A percentile compares a stretch with the other conserved stretches of the same genome.
Evolutionary conservation across 2,113 vertebrate species (phyloP).

Genomic region (Choloepus hoffmanni): DNA sequence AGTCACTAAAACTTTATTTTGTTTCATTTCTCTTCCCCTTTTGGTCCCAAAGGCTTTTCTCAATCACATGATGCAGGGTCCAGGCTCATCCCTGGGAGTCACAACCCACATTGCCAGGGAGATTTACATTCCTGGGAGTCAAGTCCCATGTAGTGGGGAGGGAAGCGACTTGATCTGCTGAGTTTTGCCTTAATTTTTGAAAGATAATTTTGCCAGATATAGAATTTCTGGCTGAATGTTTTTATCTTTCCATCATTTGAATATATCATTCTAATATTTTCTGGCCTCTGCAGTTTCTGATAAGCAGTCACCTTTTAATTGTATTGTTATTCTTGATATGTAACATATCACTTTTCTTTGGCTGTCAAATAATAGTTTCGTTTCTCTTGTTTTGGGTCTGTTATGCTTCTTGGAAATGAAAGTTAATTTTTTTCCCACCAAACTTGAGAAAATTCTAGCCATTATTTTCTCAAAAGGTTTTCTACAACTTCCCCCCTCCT

Average conservation of each 20-base stretch:
- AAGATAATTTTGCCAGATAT: neutral
- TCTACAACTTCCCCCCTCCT: neutral
- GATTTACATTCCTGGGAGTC: too few species aligned
- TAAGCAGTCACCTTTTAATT: neutral
- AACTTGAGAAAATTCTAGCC: neutral
- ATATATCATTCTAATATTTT: neutral
- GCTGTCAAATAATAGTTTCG: neutral
- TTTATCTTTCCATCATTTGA: neutral
- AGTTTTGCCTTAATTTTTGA: neutral
- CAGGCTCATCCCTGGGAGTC: too few species aligned
- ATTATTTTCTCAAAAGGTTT: neutral
- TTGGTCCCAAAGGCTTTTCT: too few species aligned
- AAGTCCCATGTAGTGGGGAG: too few species aligned
- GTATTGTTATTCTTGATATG: neutral
- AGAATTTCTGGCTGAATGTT: neutral
- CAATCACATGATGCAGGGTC: too few species aligned
- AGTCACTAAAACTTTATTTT: too few species aligned
- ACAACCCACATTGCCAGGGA: too few species aligned
- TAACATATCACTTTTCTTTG: neutral
- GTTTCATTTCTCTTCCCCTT: too few species aligned
- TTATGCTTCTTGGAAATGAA: neutral
- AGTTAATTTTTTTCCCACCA: neutral
- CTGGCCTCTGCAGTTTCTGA: neutral
- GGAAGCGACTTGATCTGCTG: too few species aligned
- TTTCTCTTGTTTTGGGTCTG: neutral